Conservation (phyloP, 2,797 vertebrate species). For the Hemitrygon akajei region DNA sequence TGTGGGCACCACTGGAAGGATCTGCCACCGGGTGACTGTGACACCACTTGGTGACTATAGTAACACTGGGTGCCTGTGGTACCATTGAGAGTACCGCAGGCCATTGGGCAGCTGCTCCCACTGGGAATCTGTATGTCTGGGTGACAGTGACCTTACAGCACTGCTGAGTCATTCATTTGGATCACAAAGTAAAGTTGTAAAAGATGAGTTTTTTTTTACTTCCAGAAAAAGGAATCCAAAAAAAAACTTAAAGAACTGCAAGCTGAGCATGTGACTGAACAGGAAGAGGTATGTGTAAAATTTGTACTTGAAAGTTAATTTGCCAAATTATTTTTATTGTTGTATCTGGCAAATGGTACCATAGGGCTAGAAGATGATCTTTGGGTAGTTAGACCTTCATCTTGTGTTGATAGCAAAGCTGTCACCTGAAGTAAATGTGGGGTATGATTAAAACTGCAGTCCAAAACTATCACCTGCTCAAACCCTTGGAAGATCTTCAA, state of each 20-base stretch:
- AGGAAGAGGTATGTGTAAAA: constrained; percentile 48
- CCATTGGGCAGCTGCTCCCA: too few relatives aligned
- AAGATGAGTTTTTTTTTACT: background rate
- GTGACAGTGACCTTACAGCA: too few relatives aligned
- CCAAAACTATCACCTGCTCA: background rate
- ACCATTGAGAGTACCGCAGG: too few relatives aligned
- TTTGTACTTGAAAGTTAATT: background rate
- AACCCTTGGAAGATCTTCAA: background rate
- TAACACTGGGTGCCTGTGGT: too few relatives aligned
- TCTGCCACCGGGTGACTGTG: too few relatives aligned
- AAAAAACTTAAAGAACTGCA: constrained; percentile 51
- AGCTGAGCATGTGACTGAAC: constrained; percentile 46
- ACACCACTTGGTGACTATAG: too few relatives aligned
- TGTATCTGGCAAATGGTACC: background rate
- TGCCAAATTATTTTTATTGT: background rate
- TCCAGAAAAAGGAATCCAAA: constrained; percentile 54
- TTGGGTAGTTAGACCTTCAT: background rate
- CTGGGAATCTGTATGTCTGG: too few relatives aligned
- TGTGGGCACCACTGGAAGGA: too few relatives aligned
- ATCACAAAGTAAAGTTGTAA: background rate
- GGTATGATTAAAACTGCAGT: background rate
- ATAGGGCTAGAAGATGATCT: too few relatives aligned
- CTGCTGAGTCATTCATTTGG: background rate
- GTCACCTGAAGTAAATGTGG: background rate
- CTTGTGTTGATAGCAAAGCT: background rate